Evolutionary conservation across 2,797 vertebrate species (phyloP).

Genomic region (Okamejei kenojei): DNA sequence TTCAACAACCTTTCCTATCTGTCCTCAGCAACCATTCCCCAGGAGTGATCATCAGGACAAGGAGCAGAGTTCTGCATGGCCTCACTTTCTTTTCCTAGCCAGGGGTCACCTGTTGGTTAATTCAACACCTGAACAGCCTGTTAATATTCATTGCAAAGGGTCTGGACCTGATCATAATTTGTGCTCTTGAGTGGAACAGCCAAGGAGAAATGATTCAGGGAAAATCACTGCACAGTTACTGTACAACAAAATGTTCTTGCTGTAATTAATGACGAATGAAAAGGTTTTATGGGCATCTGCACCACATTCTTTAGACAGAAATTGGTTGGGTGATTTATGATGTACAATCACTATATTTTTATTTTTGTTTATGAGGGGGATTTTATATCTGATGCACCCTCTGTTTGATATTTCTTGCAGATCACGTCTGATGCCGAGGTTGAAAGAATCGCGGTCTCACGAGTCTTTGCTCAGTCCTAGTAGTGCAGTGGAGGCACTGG

Average conservation of each 20-base stretch:
- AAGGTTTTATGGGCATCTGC: background rate
- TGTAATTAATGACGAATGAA: background rate
- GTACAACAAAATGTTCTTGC: background rate
- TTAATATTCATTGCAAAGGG: background rate
- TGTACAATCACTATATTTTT: background rate
- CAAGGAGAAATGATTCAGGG: background rate
- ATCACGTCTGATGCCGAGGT: slow-evolving; percentile 99
- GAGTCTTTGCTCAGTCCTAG: slow-evolving; percentile 98
- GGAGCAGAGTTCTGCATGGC: background rate
- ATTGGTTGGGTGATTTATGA: background rate
- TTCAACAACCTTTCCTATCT: background rate
- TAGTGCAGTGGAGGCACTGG: slow-evolving; percentile 90
- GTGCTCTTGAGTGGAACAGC: background rate
- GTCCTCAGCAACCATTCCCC: background rate
- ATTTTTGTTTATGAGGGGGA: background rate
- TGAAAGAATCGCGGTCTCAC: slow-evolving; percentile 99
- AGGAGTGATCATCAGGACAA: background rate
- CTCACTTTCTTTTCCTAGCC: background rate
- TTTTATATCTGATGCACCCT: background rate
- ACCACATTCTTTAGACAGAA: background rate
- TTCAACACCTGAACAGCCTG: background rate
- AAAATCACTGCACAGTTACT: background rate
- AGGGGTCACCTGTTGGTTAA: background rate
- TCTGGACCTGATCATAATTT: background rate
- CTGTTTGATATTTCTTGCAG: slow-evolving; percentile 51